Evolutionary conservation across 1,140 invertebrate species (phyloP).

Genomic region (Zophobas atratus): DNA sequence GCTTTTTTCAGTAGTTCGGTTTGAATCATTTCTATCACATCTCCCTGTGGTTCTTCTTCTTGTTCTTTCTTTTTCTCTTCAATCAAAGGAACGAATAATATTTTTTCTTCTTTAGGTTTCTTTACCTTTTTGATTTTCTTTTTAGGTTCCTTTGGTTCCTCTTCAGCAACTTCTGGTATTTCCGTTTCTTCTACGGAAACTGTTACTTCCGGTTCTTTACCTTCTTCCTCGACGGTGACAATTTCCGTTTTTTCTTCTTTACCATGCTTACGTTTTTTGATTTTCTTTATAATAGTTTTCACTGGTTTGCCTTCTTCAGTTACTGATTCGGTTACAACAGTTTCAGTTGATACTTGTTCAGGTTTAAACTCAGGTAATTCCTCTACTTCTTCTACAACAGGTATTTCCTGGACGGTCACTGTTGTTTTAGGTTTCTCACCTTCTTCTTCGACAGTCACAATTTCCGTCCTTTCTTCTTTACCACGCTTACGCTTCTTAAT

Average conservation of each 20-base stretch:
- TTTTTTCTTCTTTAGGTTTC: constrained; percentile 65
- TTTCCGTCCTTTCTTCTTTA: constrained; percentile 66
- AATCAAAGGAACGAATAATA: constrained; percentile 48
- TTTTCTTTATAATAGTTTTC: constrained; percentile 58
- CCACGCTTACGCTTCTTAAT: constrained; percentile 58
- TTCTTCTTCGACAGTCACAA: constrained; percentile 69
- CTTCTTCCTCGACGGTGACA: constrained; percentile 61
- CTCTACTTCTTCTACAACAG: constrained; percentile 54
- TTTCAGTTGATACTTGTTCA: constrained; percentile 44
- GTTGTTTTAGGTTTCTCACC: constrained; percentile 66
- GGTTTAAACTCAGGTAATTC: constrained; percentile 54
- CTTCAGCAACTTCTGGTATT: constrained; percentile 54
- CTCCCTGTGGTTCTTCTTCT: constrained; percentile 64
- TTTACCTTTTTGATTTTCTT: constrained; percentile 58
- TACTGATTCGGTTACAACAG: constrained; percentile 53
- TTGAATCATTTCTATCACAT: constrained; percentile 55
- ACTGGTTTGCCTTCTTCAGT: constrained; percentile 59
- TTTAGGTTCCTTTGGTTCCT: constrained; percentile 57
- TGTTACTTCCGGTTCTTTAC: constrained; percentile 55
- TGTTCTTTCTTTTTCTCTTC: constrained; percentile 58
- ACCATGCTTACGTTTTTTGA: constrained; percentile 64
- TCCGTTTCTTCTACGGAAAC: constrained; percentile 61
- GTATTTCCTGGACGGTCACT: constrained; percentile 62
- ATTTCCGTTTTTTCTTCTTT: constrained; percentile 65
- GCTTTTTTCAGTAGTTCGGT: constrained; percentile 30